These are phyloP conservation scores for Origma solitaria DNA, from an alignment of 2,113 vertebrate species.

Conservation along the genomic window DNA sequence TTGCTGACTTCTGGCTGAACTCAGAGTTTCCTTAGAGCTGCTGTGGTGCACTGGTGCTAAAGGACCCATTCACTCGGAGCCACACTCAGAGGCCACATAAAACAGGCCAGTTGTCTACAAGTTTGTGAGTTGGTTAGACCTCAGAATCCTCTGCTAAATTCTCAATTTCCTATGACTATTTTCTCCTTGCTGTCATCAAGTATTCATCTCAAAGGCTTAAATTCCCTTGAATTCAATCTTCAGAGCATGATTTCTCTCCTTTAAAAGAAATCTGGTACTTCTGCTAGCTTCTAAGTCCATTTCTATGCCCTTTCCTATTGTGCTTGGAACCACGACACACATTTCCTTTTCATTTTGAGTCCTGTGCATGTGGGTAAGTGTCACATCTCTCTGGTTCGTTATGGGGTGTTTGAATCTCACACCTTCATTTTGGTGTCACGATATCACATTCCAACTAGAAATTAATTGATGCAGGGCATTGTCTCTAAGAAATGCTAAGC, in stretches of 20 bases:
- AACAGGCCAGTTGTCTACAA: not conserved
- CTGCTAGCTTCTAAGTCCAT: not conserved
- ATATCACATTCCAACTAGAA: not conserved
- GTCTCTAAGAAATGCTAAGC: not conserved
- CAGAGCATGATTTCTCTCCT: not conserved
- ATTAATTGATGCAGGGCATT: not conserved
- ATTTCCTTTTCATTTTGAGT: not conserved
- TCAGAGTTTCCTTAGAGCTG: not conserved
- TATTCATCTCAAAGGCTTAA: not conserved
- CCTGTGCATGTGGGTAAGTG: not conserved
- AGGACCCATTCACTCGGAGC: not conserved
- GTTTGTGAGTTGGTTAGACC: not conserved
- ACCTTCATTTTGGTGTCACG: not conserved
- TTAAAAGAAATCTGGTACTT: not conserved
- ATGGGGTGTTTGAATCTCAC: not conserved
- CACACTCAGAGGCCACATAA: not conserved
- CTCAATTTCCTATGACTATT: not conserved
- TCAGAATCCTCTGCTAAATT: not conserved
- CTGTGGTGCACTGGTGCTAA: accelerated
- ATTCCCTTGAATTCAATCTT: not conserved
- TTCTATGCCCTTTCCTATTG: not conserved
- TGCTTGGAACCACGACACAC: not conserved
- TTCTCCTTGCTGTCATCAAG: not conserved
- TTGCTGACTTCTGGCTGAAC: not conserved
- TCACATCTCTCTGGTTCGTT: not conserved